Evolutionary conservation across 1,140 invertebrate genomes (phyloP).

Genomic region (Drosophila oshimai): DNA sequence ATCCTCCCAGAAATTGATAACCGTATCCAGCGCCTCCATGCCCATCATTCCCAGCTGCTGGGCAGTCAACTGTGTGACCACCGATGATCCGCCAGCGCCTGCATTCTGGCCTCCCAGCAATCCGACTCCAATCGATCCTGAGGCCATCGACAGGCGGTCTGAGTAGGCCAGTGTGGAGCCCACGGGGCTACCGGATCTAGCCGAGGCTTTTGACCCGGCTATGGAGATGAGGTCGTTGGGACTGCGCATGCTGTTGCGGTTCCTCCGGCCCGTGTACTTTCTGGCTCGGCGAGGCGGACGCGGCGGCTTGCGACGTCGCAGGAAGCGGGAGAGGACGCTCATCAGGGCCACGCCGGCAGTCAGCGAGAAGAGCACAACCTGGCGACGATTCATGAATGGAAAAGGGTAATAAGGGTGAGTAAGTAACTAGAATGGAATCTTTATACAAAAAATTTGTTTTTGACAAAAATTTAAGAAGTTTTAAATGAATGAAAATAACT

Average conservation of each 20-base stretch:
- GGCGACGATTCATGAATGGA: neutral
- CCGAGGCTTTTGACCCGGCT: conserved; percentile 84
- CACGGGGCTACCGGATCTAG: conserved; percentile 83
- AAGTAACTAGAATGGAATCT: no score
- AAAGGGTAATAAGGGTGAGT: neutral
- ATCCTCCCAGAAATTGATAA: conserved; percentile 96
- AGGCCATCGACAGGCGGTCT: conserved; percentile 86
- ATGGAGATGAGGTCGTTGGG: conserved; percentile 86
- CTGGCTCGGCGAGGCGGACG: conserved; percentile 83
- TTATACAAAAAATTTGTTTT: no score
- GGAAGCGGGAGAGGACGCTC: conserved; percentile 85
- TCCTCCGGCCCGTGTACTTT: conserved; percentile 84
- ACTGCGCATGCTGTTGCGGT: conserved; percentile 85
- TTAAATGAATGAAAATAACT: no score
- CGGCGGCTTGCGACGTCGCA: conserved; percentile 85
- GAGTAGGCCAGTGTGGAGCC: conserved; percentile 84
- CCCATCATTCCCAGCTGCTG: conserved; percentile 88
- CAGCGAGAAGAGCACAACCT: conserved; percentile 84
- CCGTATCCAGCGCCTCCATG: conserved; percentile 95
- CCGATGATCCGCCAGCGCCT: conserved; percentile 10
- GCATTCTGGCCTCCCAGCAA: conserved; percentile 22
- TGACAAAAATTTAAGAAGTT: no score
- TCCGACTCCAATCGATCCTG: conserved; percentile 85
- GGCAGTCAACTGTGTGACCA: conserved; percentile 85
- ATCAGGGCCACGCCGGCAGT: conserved; percentile 85